Evolutionary conservation across 35 echinoderm and acorn worm species (phyloP), one percentile per base, ranked within the genome.

Genomic region (Apostichopus japonicus): DNA sequence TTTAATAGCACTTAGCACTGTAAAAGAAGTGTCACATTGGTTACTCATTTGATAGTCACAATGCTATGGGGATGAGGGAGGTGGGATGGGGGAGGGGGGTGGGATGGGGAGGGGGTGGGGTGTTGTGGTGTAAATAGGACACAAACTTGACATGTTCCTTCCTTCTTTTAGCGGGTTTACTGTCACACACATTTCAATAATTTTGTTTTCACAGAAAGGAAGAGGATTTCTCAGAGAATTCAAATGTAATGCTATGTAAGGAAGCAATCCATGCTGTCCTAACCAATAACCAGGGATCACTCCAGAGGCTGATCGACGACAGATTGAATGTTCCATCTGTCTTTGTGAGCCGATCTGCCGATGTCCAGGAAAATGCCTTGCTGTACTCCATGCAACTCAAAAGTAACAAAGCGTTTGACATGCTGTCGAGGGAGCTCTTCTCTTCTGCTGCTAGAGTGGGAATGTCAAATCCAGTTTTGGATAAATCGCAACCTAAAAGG

Each of bases 201-300:
- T 67, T 16, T 67, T 8, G 63, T 67, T 19, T 10, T 4, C 27
- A 6, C 76, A 99, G 97, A 79, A 92, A 92, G 88, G 97, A 99
- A 67, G 92, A 91, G 14, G 83, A 93, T 10, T 90, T 99, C 72
- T 93, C 97, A 54, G 79, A 91, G 22, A 95, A 94, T 16, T 99
- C 95, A n/a, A 90, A 87, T 53, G 75, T 95, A 27, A 88, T 95
- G 67, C 61, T 90, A 23, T 94, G 95, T 62, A 99, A 99, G 84
- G 65, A 92, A 11, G 93, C 95, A 16, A 99, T 99, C 51, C 87
- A 93, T 44, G 97, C 97, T 52, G 92, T 99, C 63, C 92, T 96
- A 14, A 96, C 97, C 92, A 96, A 96, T 63, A 93, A 99, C 92
- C 96, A 87, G 62, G 52, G 24, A 4, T 83, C 92, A 15, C 70